phyloP scores from a whole-genome alignment of 2,888 invertebrate species.

The Yponomeuta cagnagella region DNA sequence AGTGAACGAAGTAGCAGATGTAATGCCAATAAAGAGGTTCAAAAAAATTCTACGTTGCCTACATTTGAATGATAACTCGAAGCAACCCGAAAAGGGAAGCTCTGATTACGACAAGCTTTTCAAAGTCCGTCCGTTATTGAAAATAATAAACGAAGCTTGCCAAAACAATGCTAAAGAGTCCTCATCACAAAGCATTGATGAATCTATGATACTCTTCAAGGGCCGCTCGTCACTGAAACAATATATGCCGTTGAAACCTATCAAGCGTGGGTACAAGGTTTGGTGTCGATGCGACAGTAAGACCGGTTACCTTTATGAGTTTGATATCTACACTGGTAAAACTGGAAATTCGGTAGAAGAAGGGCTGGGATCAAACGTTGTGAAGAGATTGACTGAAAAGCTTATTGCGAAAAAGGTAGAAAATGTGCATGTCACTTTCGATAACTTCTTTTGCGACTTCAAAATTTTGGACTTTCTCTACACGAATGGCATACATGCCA shows the following conservation, averaged over 20 bases:
- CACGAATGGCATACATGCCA: conserved; percentile 7
- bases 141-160: conserved; percentile 19
- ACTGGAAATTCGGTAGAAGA: conserved; percentile 7
- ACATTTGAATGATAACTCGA: conserved; percentile 22
- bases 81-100: conserved; percentile 17
- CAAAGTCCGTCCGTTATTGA: conserved; percentile 21
- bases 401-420: conserved; percentile 11
- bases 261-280: conserved; percentile 27
- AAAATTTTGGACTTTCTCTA: not conserved
- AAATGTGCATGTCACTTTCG: conserved; percentile 17
- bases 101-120: conserved; percentile 20
- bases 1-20: conserved; percentile 25
- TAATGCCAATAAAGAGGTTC: conserved; percentile 27
- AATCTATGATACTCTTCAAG: conserved; percentile 26
- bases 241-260: conserved; percentile 25
- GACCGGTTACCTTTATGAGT: conserved; percentile 15
- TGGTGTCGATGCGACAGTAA: conserved; percentile 21
- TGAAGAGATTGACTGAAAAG: not conserved
- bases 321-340: conserved; percentile 17
- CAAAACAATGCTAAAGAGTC: conserved; percentile 19
- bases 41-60: conserved; percentile 21
- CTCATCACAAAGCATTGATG: conserved; percentile 22
- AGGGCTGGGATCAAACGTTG: conserved; percentile 13
- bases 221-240: conserved; percentile 23
- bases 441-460: conserved; percentile 17